A percentile compares a stretch with the other conserved stretches of the same genome.
Conservation (phyloP, 2,113 vertebrate species). For the Sitta europaea region DNA sequence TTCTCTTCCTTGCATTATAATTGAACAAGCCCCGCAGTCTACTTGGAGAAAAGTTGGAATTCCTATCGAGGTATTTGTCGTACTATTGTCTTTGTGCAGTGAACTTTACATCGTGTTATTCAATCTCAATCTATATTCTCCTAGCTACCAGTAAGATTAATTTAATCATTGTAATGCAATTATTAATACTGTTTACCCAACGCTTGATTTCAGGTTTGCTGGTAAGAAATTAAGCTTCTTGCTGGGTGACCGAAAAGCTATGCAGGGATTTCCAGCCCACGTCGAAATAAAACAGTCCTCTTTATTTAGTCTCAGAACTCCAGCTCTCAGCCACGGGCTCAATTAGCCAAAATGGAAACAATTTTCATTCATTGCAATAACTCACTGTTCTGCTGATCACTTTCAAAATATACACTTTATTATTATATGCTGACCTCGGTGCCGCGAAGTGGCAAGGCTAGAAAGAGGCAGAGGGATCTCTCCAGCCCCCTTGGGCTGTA, state of each 20-base stretch:
- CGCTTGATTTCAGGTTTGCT: constrained; percentile 82
- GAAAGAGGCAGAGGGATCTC: constrained; percentile 75
- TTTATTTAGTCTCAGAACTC: constrained; percentile 77
- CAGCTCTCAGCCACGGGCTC: constrained; percentile 78
- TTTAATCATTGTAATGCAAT: constrained; percentile 87
- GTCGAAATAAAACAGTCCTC: constrained; percentile 74
- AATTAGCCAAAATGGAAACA: constrained; percentile 94
- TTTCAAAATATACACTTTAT: constrained; percentile 87
- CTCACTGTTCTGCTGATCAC: constrained; percentile 82
- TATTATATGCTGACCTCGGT: constrained; percentile 81
- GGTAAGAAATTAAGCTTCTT: constrained; percentile 83
- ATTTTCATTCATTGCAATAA: constrained; percentile 90
- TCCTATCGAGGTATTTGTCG: constrained; percentile 72
- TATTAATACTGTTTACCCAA: constrained; percentile 85
- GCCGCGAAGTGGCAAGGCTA: constrained; percentile 77
- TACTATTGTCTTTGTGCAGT: constrained; percentile 84
- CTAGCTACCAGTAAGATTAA: constrained; percentile 82
- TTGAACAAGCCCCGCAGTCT: constrained; percentile 50
- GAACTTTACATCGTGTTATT: constrained; percentile 77
- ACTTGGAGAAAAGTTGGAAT: constrained; percentile 75
- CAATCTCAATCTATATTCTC: constrained; percentile 72
- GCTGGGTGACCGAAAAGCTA: constrained; percentile 69
- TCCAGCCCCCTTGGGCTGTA: constrained; percentile 85
- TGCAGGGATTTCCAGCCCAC: constrained; percentile 68
- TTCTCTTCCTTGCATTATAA: constrained; percentile 62